Evolutionary conservation across 2,797 vertebrate genomes (phyloP).

Genomic region (Helarctos malayanus): DNA sequence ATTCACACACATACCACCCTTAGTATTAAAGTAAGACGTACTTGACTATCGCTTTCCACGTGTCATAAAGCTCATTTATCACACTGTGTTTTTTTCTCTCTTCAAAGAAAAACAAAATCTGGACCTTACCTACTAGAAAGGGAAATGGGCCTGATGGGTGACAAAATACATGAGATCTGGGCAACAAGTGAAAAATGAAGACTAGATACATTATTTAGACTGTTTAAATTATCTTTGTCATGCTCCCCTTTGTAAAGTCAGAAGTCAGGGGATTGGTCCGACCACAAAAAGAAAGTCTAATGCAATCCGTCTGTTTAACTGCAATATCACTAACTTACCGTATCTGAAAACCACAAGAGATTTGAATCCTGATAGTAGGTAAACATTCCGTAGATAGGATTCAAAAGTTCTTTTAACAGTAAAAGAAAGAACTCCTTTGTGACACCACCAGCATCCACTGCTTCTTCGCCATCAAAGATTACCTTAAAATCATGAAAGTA

Average conservation of each 20-base stretch:
- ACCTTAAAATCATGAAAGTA: conserved; percentile 89
- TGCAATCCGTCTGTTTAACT: conserved; percentile 21
- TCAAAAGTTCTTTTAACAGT: conserved; percentile 96
- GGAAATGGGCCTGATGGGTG: neutral
- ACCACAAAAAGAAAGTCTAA: conserved; percentile 43
- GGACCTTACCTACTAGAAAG: neutral
- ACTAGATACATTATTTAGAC: neutral
- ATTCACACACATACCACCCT: neutral
- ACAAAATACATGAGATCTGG: neutral
- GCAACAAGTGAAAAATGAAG: neutral
- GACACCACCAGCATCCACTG: conserved; percentile 97
- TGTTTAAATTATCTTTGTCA: conserved; percentile 26
- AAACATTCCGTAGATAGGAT: conserved; percentile 99
- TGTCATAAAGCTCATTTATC: neutral
- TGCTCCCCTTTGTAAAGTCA: neutral
- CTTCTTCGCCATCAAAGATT: conserved; percentile 98
- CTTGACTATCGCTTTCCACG: neutral
- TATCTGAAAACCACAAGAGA: conserved; percentile 99
- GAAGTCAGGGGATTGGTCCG: neutral
- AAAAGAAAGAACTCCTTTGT: conserved; percentile 99
- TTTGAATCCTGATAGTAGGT: conserved; percentile 97
- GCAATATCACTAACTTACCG: conserved; percentile 89
- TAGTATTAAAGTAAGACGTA: neutral
- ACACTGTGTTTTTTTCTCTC: neutral
- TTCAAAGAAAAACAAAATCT: neutral